Conservation (phyloP, 2,888 invertebrate genomes). For the Pyrrhia umbra region DNA sequence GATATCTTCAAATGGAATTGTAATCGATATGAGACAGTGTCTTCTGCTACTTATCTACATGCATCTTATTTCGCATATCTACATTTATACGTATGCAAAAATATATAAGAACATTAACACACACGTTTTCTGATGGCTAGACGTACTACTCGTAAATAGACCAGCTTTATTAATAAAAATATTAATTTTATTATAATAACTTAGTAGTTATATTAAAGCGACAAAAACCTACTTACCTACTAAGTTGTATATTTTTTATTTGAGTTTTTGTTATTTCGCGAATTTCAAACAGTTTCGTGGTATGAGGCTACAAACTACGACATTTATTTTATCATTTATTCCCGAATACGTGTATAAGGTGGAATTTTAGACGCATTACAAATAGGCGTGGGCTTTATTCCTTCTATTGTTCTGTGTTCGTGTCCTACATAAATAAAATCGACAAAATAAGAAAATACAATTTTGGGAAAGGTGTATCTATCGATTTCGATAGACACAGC, state of each 20-base stretch:
- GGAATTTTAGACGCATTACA: not conserved
- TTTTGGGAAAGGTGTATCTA: not conserved
- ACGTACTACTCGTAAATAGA: no score
- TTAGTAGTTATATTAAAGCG: no score
- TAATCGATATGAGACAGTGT: constrained; percentile 18
- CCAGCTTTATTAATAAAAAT: no score
- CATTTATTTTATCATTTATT: constrained; percentile 16
- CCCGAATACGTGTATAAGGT: not conserved
- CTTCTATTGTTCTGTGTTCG: not conserved
- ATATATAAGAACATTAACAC: constrained; percentile 26
- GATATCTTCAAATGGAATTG: constrained; percentile 22
- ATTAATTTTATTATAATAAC: no score
- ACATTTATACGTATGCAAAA: constrained; percentile 15
- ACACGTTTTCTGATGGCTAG: no score
- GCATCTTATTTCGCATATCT: no score
- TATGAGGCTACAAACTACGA: not conserved
- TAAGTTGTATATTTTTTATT: no score
- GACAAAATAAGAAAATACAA: not conserved
- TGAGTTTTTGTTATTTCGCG: no score
- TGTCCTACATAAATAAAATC: not conserved
- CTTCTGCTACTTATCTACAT: not conserved
- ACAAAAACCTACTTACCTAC: no score
- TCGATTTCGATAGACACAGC: no score
- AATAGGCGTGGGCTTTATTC: not conserved
- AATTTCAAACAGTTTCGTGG: no score